phyloP scores from a whole-genome alignment of 2,113 vertebrate genomes.

The Formicarius rufipectus region DNA sequence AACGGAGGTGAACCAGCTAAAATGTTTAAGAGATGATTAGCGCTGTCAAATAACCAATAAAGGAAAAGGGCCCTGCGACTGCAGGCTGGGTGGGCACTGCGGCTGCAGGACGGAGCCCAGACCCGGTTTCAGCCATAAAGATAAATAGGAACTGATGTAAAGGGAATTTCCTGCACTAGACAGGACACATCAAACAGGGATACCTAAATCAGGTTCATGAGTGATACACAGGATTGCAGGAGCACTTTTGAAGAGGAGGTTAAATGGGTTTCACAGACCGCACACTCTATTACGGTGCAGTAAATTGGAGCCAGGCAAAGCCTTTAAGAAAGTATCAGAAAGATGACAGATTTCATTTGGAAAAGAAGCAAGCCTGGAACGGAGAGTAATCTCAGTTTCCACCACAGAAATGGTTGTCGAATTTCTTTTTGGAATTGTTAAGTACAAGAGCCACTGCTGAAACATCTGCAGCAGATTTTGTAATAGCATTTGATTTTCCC shows the following conservation, averaged over 20 bases:
- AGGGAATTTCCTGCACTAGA: not conserved
- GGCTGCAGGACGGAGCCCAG: not conserved
- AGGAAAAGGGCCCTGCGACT: not conserved
- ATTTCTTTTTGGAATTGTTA: not conserved
- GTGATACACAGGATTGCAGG: not conserved
- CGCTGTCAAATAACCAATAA: rapidly evolving
- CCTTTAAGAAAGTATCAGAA: not conserved
- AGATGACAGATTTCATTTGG: not conserved
- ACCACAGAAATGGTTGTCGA: not conserved
- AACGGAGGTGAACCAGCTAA: rapidly evolving
- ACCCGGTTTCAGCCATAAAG: not conserved
- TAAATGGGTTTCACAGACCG: not conserved
- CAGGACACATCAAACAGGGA: not conserved
- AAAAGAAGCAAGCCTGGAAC: not conserved
- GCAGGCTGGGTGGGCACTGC: no score
- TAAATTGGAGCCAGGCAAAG: not conserved
- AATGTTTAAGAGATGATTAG: not conserved
- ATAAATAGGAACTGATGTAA: not conserved
- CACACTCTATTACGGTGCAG: not conserved
- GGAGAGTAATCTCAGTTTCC: not conserved
- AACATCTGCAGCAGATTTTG: not conserved
- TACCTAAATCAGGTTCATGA: not conserved
- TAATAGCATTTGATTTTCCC: conserved; percentile 2
- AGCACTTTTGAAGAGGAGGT: not conserved
- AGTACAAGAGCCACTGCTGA: not conserved